These are phyloP conservation scores for Coturnix japonica DNA, from an alignment of 2,113 vertebrate genomes.

Conservation along the genomic window DNA sequence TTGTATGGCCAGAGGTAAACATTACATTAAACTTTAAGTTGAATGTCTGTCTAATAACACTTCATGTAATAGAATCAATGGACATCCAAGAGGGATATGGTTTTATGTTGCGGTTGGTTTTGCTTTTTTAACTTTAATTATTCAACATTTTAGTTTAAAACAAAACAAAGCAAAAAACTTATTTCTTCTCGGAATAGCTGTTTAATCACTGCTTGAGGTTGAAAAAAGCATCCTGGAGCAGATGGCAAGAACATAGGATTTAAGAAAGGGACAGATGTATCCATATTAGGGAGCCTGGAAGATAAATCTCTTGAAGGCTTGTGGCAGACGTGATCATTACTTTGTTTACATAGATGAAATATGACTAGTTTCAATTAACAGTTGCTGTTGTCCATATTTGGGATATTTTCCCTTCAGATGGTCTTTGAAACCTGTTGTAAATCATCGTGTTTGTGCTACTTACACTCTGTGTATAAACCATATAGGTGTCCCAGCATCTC, in stretches of 20 bases:
- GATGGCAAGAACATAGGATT: constrained; percentile 81
- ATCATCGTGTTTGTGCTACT: constrained; percentile 45
- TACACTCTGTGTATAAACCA: constrained; percentile 31
- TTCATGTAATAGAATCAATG: not conserved
- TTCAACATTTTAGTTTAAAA: not conserved
- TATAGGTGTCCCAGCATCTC: not conserved
- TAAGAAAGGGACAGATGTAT: constrained; percentile 76
- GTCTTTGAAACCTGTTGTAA: constrained; percentile 56
- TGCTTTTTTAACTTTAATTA: not conserved
- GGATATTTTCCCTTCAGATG: constrained; percentile 50
- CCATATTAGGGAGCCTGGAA: constrained; percentile 59
- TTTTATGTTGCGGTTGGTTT: not conserved
- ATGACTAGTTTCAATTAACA: constrained; percentile 38
- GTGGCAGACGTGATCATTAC: constrained; percentile 43
- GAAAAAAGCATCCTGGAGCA: constrained; percentile 66
- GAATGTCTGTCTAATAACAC: not conserved
- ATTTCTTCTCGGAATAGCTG: constrained; percentile 17
- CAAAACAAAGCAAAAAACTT: not conserved
- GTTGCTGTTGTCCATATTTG: constrained; percentile 56
- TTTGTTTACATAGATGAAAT: constrained; percentile 58
- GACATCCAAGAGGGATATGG: not conserved
- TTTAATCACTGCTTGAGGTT: constrained; percentile 57
- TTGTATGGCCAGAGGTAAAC: not conserved
- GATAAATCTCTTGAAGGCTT: constrained; percentile 74
- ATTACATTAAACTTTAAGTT: not conserved